Evolutionary conservation across 2,797 vertebrate species (phyloP), one percentile per base, ranked within the genome.

Genomic region (Meriones psammophilus): DNA sequence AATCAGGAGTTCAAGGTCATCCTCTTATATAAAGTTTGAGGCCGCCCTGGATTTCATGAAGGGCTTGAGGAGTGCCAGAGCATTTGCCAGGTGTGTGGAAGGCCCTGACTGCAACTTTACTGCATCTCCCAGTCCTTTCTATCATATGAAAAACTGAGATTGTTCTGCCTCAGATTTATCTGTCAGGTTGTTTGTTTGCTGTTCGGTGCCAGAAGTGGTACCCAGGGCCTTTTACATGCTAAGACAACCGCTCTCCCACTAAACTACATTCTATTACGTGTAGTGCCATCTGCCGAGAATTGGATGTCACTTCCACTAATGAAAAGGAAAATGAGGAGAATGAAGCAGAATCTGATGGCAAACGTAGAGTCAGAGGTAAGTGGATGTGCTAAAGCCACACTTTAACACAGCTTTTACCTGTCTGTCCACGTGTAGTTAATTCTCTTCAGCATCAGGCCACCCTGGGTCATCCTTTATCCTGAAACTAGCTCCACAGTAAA

Each of bases 241-340:
- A 39, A 68, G 26, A 74, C 62, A 50, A 50, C 50, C 50, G 50
- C 50, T 50, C 50, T 50, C 50, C 50, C 50, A 10, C 50, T 50
- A 50, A 50, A 9, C 50, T 30, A 89, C 81, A 26, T 76, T 83
- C 69, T 97, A 13, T 96, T 92, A 66, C 90, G 91, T 17, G 0
- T 96, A 99, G 98, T 14, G 92, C 93, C 26, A 94, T 99, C 96
- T 99, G 99, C 97, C 98, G 98, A 5, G 99, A 99, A 98, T 97
- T 99, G 97, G 99, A 99, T 96, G 98, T 97, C 71, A 92, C 98
- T 33, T 66, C 68, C 84, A 97, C 68, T 15, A 95, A 98, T 28
- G 98, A 98, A 2, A 97, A 97, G 0, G 98, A 98, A 5, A 99
- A 98, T 66, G 98, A 98, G 89, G 98, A 99, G 76, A 98, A 98